Base-by-base conservation (phyloP, 2,113 vertebrate species). In the Euleptes europaea region DNA sequence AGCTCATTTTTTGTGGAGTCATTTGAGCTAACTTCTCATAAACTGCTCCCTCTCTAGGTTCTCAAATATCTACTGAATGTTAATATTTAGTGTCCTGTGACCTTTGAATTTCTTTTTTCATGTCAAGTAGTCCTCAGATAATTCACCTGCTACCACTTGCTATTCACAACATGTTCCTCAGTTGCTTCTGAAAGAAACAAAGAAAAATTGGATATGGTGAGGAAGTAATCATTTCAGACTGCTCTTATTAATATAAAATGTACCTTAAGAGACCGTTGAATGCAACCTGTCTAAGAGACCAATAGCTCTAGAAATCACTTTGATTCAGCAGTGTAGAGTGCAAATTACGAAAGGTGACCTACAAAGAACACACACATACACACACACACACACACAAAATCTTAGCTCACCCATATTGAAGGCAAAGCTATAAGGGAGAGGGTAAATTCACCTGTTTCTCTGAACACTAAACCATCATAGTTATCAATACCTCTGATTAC, bases 101-200 rank as follows among this genome's bases (percentile, higher is more conserved):
- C 84, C 74, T 80, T 72, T 66, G 6, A 84, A 5, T 88, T 88
- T 89, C 21, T 65, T 84, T 47, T 40, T 44, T 79, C 80, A 10
- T 60, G 2, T 2, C 74, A 70, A 11, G 60, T 11, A 80, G 51
- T 81, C 81, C 66, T 87, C 78, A 86, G 70, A 86, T 88, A 79
- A 54, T 23, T 66, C 67, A 66, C 17, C 0, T 3, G 26, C 11
- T 84, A 31, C 38, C 31, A 75, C 69, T 93, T 82, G 17, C 13
- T 94, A 89, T 88, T 92, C 86, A 83, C 86, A 21, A 86, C 91
- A 83, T 78, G 19, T 77, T 86, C 12, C 12, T 19, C 42, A 79
- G 89, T 93, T 89, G 26, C 71, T 91, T 92, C 85, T 83, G 86
- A 91, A 92, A 76, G 91, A 92, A 90, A 47, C 31, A 89, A 83